A percentile compares a stretch with the other conserved stretches of the same genome.
These are phyloP conservation scores for Drosophila hamatofila DNA, from an alignment of 2,888 invertebrate genomes.

Conservation along the genomic window DNA sequence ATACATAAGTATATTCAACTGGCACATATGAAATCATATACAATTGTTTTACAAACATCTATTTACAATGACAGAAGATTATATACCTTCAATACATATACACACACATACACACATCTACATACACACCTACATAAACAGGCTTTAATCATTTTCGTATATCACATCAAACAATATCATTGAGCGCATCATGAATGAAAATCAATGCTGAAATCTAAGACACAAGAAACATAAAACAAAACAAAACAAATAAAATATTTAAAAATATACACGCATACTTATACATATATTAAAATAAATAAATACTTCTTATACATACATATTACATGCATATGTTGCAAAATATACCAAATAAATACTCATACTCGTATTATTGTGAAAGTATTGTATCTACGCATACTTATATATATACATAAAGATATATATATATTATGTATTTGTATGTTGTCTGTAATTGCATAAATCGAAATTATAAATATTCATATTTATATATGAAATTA, in stretches of 20 bases:
- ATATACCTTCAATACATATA: constrained; percentile 22
- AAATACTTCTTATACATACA: constrained; percentile 40
- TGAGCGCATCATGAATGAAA: constrained; percentile 27
- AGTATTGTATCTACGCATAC: constrained; percentile 44
- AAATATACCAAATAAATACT: constrained; percentile 59
- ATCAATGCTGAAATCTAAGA: constrained; percentile 46
- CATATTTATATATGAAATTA: constrained; percentile 28
- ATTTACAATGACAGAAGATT: constrained; percentile 54
- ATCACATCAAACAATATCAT: constrained; percentile 47
- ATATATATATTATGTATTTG: constrained; percentile 44
- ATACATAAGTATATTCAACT: constrained; percentile 36
- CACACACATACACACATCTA: constrained; percentile 23
- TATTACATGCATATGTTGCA: constrained; percentile 53
- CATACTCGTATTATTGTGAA: constrained; percentile 74
- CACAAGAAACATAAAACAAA: constrained; percentile 20
- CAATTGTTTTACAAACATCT: constrained; percentile 50
- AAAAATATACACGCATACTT: constrained; percentile 31
- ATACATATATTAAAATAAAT: constrained; percentile 33
- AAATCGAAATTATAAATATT: constrained; percentile 16
- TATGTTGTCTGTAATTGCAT: constrained; percentile 74
- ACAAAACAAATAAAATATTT: constrained; percentile 23
- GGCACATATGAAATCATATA: constrained; percentile 62
- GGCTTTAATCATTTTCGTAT: constrained; percentile 33
- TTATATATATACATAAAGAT: neutral
- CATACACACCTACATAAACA: constrained; percentile 24